Conservation (phyloP, 1,140 invertebrate species). For the Musca domestica region DNA sequence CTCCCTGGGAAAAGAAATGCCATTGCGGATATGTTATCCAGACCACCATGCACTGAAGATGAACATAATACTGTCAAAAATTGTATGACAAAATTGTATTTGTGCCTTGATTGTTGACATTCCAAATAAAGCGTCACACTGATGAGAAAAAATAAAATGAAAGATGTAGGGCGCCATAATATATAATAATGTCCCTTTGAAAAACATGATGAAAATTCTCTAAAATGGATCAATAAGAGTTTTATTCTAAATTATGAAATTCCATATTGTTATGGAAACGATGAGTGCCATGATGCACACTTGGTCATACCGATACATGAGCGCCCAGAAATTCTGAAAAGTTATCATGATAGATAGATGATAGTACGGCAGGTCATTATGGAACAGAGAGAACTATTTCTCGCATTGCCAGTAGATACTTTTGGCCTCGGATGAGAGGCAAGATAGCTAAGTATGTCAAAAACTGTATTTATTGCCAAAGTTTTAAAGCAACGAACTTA, state of each 20-base stretch:
- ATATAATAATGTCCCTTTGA: background rate
- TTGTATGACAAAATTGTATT: too few relatives aligned
- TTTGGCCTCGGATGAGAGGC: too few relatives aligned
- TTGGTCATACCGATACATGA: conserved; percentile 20
- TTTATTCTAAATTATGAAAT: conserved; percentile 36
- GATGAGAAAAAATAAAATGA: background rate
- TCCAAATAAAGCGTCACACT: background rate
- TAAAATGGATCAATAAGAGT: conserved; percentile 32
- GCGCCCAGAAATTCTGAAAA: conserved; percentile 28
- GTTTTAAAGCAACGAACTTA: too few relatives aligned
- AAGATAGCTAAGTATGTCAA: too few relatives aligned
- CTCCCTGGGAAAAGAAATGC: conserved; percentile 30
- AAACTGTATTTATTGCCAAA: too few relatives aligned
- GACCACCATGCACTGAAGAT: too few relatives aligned
- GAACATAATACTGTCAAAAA: too few relatives aligned
- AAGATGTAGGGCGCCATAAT: background rate
- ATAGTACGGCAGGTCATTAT: conserved; percentile 37
- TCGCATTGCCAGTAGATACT: too few relatives aligned
- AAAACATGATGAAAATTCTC: too few relatives aligned
- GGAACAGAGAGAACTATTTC: too few relatives aligned
- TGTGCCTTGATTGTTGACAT: too few relatives aligned
- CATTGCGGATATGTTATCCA: conserved; percentile 27
- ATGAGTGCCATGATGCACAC: conserved; percentile 32
- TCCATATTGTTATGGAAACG: too few relatives aligned
- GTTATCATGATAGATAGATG: conserved; percentile 42